Conservation (phyloP, 2,113 vertebrate species). For the Cottus gobio region DNA sequence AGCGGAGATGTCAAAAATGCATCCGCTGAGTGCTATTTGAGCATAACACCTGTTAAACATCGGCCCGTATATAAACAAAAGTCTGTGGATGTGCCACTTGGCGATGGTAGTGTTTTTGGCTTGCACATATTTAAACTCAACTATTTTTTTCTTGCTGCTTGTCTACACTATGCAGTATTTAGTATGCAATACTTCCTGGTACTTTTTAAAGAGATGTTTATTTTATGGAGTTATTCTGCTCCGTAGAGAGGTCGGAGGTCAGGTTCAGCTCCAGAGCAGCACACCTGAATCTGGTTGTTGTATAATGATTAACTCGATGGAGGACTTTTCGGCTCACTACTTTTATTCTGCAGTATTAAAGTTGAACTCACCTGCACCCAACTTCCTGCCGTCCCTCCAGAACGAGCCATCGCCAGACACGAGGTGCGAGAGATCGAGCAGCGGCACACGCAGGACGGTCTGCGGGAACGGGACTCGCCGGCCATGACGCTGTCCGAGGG, state of each 20-base stretch:
- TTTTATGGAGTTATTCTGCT: not conserved
- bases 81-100: not conserved
- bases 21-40: not conserved
- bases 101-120: not conserved
- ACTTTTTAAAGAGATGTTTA: not conserved
- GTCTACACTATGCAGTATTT: not conserved
- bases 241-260: constrained; percentile 13
- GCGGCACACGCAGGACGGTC: constrained; percentile 90
- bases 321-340: not conserved
- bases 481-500: constrained; percentile 68
- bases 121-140: not conserved
- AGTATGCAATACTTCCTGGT: not conserved
- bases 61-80: not conserved
- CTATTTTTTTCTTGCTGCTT: not conserved
- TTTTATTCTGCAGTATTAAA: not conserved
- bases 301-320: not conserved
- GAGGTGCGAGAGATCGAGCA: constrained; percentile 97
- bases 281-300: not conserved
- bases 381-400: constrained; percentile 70
- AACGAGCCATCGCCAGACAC: constrained; percentile 95
- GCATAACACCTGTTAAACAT: not conserved
- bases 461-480: constrained; percentile 77
- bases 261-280: not conserved
- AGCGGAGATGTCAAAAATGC: not conserved
- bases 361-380: not conserved